Percentiles rank a stretch among this genome's conserved stretches.
Conservation (phyloP, 2,888 invertebrate species). For the Drosophila trichaetosa region DNA sequence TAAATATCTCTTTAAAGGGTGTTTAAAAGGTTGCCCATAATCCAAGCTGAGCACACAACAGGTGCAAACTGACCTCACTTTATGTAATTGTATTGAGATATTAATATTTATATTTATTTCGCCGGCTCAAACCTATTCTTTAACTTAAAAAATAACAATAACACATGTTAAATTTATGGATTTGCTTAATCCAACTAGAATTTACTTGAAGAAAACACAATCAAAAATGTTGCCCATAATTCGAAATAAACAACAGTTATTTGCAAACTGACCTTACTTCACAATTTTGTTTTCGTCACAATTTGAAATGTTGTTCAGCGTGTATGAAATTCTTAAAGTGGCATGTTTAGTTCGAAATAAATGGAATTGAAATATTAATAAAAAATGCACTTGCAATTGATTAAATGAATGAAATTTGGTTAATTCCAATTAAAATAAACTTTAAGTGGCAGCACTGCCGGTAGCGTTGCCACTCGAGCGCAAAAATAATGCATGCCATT, state of each 20-base stretch:
- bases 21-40: slow-evolving; percentile 3
- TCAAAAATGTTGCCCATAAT: not conserved
- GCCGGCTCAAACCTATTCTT: not conserved
- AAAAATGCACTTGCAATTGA: not conserved
- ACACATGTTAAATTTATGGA: too few species aligned
- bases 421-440: not conserved
- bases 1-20: not conserved
- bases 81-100: not conserved
- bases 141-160: not conserved
- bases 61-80: not conserved
- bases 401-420: not conserved
- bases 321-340: too few species aligned
- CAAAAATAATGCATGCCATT: slow-evolving; percentile 31
- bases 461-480: slow-evolving; percentile 32
- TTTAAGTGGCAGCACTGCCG: slow-evolving; percentile 6
- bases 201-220: not conserved
- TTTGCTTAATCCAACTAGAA: not conserved
- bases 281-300: not conserved
- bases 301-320: not conserved
- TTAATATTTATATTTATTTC: not conserved
- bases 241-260: not conserved
- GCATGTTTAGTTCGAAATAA: not conserved
- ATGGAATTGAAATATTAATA: too few species aligned
- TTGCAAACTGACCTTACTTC: not conserved
- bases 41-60: slow-evolving; percentile 14